A percentile compares a stretch with the other conserved stretches of the same genome.
Evolutionary conservation across 2,113 vertebrate genomes (phyloP).

Genomic region (Thalassoma bifasciatum): DNA sequence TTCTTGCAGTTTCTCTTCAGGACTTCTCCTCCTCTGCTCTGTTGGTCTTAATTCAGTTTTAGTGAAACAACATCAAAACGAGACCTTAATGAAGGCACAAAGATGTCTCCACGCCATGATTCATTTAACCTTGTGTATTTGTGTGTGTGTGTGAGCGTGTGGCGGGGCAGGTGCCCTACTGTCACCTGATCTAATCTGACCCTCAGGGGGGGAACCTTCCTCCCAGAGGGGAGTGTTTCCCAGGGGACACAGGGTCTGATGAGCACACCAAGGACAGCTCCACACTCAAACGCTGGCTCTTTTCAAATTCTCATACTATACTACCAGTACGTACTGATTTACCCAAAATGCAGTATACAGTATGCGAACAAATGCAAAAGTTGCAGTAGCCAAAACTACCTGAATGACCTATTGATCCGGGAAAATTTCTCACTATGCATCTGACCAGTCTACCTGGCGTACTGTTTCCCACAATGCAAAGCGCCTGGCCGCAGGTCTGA

Average conservation of each 20-base stretch:
- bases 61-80: neutral
- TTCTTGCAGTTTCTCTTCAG: neutral
- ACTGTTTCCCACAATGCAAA: no score
- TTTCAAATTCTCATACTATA: no score
- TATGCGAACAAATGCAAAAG: no score
- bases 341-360: no score
- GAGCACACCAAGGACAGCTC: conserved; percentile 42
- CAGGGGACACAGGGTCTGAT: conserved; percentile 39
- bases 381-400: no score
- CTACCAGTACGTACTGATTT: no score
- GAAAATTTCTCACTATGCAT: no score
- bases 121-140: conserved; percentile 42
- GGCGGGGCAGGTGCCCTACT: conserved; percentile 51
- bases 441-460: no score
- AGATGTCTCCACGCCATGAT: neutral
- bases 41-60: neutral
- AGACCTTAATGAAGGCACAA: neutral
- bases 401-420: no score
- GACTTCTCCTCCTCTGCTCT: no score
- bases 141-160: neutral
- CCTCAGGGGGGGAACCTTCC: conserved; percentile 23
- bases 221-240: conserved; percentile 36
- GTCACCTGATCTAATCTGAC: conserved; percentile 66
- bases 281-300: no score
- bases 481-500: no score